phyloP scores from a whole-genome alignment of 2,113 vertebrate genomes.

The Pygoscelis adeliae region DNA sequence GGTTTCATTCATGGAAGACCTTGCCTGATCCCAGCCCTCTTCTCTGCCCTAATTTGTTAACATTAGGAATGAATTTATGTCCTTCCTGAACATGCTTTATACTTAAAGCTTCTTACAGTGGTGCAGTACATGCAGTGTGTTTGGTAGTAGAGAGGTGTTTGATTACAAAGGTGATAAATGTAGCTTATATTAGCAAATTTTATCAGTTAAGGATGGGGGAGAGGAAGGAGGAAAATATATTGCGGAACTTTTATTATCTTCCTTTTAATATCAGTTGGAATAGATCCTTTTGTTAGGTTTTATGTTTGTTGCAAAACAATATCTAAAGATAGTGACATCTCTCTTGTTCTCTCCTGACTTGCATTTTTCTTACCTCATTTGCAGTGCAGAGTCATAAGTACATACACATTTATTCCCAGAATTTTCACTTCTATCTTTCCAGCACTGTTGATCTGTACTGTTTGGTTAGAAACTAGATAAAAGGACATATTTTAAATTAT shows the following conservation, averaged over 20 bases:
- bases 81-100: not conserved
- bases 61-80: not conserved
- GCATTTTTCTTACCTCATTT: not conserved
- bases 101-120: not conserved
- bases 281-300: not conserved
- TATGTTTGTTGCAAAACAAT: not conserved
- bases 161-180: not conserved
- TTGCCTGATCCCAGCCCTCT: not conserved
- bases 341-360: not conserved
- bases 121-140: not conserved
- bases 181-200: not conserved
- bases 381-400: not conserved
- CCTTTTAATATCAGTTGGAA: not conserved
- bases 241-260: not conserved
- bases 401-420: not conserved
- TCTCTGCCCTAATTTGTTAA: not conserved
- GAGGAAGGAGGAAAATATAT: not conserved
- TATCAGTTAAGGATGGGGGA: not conserved
- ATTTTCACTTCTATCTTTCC: not conserved
- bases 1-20: not conserved
- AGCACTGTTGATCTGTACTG: not conserved
- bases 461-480: not conserved
- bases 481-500: not conserved
- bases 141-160: not conserved
- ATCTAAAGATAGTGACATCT: not conserved